Evolutionary conservation across 2,113 vertebrate species (phyloP), one percentile per base, ranked within the genome.

Genomic region (Poeciliopsis occidentalis): DNA sequence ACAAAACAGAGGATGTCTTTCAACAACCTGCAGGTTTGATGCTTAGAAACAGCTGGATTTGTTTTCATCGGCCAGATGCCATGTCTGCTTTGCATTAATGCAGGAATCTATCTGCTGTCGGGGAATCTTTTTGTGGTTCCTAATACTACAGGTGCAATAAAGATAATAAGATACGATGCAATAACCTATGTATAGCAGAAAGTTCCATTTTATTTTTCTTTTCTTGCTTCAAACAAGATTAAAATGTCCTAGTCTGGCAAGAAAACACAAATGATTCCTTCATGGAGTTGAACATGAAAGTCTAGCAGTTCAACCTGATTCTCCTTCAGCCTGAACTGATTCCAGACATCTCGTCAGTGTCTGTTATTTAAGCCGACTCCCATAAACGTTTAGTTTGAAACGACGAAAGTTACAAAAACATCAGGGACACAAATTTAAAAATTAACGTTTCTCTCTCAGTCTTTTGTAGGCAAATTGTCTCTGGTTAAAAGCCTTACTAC

Each of bases 1-100:
- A 47, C 76, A 79, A 78, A 76, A 82, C 80, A 85, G 68, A 90
- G 44, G 62, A 57, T 44, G 47, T 81, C 77, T 76, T 82, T 75
- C 80, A 79, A 81, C 81, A 70, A 31, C 66, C 64, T 32, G 37
- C 62, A 65, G 64, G 76, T 77, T 57, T n/a, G 69, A 80, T 76
- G 65, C 64, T 70, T 47, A 75, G 32, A 82, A 69, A 62, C 79
- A 54, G 67, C 0, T 26, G 19, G 17, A 61, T 70, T 64, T 34
- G 62, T 77, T 86, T 84, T 85, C 80, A 82, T 78, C 72, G 82
- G 73, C 64, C 81, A 66, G 73, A 60, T 47, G 13, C 70, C 66
- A 66, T 39, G 70, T 79, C 86, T 75, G 75, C 73, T 85, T 72
- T 60, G 54, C 72, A n/a, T 60, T 78, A 63, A 87, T 79, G 69